These are phyloP conservation scores for Amphiprion clarkii DNA, from an alignment of 2,797 vertebrate species.

Conservation along the genomic window DNA sequence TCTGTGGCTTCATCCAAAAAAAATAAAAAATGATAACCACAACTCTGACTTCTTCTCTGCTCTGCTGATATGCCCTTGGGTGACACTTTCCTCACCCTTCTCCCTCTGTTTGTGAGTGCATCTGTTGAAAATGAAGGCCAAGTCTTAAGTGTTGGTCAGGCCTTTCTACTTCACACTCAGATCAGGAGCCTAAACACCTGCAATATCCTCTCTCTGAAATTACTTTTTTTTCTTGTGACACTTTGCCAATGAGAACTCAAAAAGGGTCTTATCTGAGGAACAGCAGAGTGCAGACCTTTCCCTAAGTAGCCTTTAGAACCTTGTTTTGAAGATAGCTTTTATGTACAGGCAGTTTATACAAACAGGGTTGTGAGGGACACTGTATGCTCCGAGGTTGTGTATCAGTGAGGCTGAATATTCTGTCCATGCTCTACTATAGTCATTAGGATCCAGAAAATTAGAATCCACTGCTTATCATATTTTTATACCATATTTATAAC, in stretches of 20 bases:
- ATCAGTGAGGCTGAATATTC: not conserved
- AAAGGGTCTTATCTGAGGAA: slow-evolving; percentile 68
- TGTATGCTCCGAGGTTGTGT: slow-evolving; percentile 6
- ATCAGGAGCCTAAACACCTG: slow-evolving; percentile 70
- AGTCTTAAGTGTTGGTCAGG: slow-evolving; percentile 42
- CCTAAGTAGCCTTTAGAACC: slow-evolving; percentile 49
- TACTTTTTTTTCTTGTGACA: slow-evolving; percentile 49
- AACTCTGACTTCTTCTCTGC: slow-evolving; percentile 55
- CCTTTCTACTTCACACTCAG: slow-evolving; percentile 64
- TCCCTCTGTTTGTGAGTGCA: slow-evolving; percentile 57
- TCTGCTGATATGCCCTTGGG: slow-evolving; percentile 69
- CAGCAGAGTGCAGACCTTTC: slow-evolving; percentile 58
- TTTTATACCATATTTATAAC: slow-evolving; percentile 20
- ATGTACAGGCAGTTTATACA: slow-evolving; percentile 52
- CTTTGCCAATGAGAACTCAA: slow-evolving; percentile 57
- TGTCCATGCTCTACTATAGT: slow-evolving; percentile 9
- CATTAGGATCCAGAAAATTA: slow-evolving; percentile 19
- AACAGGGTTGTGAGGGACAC: slow-evolving; percentile 24
- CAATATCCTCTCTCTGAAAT: slow-evolving; percentile 61
- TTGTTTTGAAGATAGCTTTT: slow-evolving; percentile 58
- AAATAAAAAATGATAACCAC: slow-evolving; percentile 73
- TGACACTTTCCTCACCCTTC: slow-evolving; percentile 43
- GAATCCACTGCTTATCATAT: slow-evolving; percentile 18
- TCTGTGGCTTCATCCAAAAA: slow-evolving; percentile 73
- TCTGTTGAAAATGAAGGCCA: slow-evolving; percentile 65